phyloP scores from a whole-genome alignment of 2,888 invertebrate genomes.

The Synanthedon formicaeformis region DNA sequence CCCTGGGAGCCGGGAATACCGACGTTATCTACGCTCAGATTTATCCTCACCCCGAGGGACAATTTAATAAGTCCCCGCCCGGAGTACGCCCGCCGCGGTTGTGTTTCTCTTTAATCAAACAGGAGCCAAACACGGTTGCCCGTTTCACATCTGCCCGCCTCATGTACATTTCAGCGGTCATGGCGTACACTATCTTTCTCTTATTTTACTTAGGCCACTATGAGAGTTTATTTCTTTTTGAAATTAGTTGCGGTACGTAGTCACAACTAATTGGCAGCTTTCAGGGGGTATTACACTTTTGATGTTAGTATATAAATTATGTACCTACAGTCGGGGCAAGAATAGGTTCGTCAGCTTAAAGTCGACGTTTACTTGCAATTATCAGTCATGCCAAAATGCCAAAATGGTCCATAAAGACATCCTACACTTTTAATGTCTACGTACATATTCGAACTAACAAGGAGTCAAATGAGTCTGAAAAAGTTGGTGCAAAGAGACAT shows the following conservation, averaged over 20 bases:
- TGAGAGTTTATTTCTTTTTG: conserved; percentile 54
- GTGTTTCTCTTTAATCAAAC: conserved; percentile 53
- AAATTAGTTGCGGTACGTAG: conserved; percentile 51
- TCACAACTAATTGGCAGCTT: conserved; percentile 55
- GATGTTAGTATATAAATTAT: conserved; percentile 11
- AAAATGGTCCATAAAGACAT: too few relatives aligned
- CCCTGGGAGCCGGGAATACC: conserved; percentile 29
- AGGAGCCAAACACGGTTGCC: conserved; percentile 28
- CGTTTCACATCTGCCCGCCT: conserved; percentile 18
- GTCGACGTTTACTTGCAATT: too few relatives aligned
- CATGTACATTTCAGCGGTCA: conserved; percentile 9
- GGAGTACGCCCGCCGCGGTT: conserved; percentile 42
- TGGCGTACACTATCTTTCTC: conserved; percentile 11
- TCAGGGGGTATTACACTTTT: conserved; percentile 54
- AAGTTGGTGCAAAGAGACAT: too few relatives aligned
- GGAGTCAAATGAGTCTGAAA: too few relatives aligned
- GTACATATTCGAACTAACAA: too few relatives aligned
- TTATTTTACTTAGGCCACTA: conserved; percentile 28
- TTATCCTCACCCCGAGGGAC: conserved; percentile 43
- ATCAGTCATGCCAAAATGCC: too few relatives aligned
- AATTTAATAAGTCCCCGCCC: conserved; percentile 52
- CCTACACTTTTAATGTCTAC: too few relatives aligned
- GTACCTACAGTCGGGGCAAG: conserved; percentile 16
- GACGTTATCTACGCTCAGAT: conserved; percentile 57
- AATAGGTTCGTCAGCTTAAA: too few relatives aligned